Evolutionary conservation across 2,113 vertebrate species (phyloP), one percentile per base, ranked within the genome.

Genomic region (Daphoenositta chrysoptera): DNA sequence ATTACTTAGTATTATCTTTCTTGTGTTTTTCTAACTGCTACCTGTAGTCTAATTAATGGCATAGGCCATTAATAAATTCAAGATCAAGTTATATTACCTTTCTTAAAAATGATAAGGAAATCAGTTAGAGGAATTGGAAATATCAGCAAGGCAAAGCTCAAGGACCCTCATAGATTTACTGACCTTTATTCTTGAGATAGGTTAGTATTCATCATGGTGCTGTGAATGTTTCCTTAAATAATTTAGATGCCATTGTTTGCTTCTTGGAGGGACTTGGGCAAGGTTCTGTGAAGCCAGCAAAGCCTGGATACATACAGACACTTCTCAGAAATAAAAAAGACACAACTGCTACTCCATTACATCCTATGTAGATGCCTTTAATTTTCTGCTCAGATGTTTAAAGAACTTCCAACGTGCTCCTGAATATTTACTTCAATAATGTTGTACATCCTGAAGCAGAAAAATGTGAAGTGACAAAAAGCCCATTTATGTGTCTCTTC

Each of bases 201-300:
- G 27, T 91, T 89, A 66, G 42, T 81, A 93, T 44, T 92, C 56
- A 64, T 84, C 58, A 87, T 39, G 70, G 50, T 72, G 44, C 53
- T 81, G 17, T 39, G 51, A 58, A 94, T 81, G 39, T 72, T 92
- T 70, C 30, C 69, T 83, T 96, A 94, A 95, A 96, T 96, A 93
- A 96, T 96, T 97, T 81, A 94, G 65, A 69, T 81, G 42, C 15
- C 58, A 21, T 64, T 85, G 17, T 68, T 95, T 95, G 21, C 39
- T 83, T 95, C 82, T 73, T 65, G 48, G 37, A 83, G 79, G 50
- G 35, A 88, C 66, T 96, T 97, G 56, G 83, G 86, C 82, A 95
- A 77, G 53, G 15, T 91, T 86, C 87, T 87, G n/a, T 71, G 79
- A 89, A 96, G 79, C 33, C 77, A 90, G 48, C 31, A 93, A 94